Conservation (phyloP, 2,888 invertebrate species). For the Sminthurinus aureus region DNA sequence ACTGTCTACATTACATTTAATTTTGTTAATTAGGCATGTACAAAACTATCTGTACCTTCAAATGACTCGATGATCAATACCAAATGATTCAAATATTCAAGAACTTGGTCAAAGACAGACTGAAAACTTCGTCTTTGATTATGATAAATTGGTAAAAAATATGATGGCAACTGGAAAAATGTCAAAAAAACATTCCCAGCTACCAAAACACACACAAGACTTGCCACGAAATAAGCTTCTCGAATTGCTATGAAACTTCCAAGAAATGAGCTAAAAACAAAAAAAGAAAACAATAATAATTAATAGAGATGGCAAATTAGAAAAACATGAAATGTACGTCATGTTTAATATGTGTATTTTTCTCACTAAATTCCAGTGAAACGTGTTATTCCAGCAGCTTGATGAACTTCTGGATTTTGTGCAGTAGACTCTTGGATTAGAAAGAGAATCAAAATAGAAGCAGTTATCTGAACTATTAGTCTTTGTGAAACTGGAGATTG, state of each 20-base stretch:
- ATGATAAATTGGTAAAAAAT: conserved; percentile 57
- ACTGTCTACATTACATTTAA: too few species aligned
- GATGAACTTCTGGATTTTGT: conserved; percentile 59
- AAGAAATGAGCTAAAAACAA: conserved; percentile 51
- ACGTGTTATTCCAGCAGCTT: conserved; percentile 54
- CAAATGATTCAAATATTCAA: not conserved
- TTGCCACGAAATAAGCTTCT: conserved; percentile 56
- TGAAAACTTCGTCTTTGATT: conserved; percentile 43
- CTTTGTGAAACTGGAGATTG: not conserved
- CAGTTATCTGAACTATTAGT: not conserved
- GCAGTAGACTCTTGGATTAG: conserved; percentile 11
- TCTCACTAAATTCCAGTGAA: conserved; percentile 59
- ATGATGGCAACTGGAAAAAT: conserved; percentile 57
- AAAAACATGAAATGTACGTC: not conserved
- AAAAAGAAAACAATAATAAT: not conserved
- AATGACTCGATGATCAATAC: not conserved
- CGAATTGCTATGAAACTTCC: conserved; percentile 58
- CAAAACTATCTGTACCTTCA: not conserved
- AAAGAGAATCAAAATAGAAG: not conserved
- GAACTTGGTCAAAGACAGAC: not conserved
- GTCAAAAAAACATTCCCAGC: conserved; percentile 58
- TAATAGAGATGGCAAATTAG: too few species aligned
- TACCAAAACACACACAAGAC: conserved; percentile 53
- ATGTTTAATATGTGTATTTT: not conserved
- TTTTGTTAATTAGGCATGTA: not conserved